phyloP scores from a whole-genome alignment of 2,113 vertebrate species.

The Rhea pennata region DNA sequence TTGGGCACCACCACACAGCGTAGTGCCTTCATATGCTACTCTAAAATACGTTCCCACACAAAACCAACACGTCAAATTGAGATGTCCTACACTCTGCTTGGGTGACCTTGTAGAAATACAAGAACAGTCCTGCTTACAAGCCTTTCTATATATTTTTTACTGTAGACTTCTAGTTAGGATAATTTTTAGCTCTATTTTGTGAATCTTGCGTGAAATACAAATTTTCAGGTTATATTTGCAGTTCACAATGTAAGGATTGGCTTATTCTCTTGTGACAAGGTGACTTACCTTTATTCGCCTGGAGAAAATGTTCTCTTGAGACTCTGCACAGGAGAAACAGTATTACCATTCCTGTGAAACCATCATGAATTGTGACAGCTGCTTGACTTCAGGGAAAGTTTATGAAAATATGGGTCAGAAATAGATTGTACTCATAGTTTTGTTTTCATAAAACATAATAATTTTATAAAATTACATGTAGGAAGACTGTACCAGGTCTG shows the following conservation, averaged over 20 bases:
- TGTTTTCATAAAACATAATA: neutral
- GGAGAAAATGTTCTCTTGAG: neutral
- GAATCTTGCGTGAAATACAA: neutral
- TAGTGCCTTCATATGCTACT: neutral
- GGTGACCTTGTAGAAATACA: neutral
- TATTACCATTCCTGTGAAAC: neutral
- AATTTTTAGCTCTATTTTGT: fast-evolving
- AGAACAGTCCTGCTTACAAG: neutral
- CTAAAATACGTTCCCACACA: neutral
- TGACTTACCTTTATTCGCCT: neutral
- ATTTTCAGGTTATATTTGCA: neutral
- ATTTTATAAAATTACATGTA: neutral
- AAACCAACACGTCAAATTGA: neutral
- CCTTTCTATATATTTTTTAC: neutral
- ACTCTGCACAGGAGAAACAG: neutral
- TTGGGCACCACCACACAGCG: too few species aligned
- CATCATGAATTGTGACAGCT: neutral
- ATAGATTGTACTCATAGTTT: neutral
- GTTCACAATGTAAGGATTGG: neutral
- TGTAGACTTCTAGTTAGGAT: neutral
- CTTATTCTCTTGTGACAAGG: neutral
- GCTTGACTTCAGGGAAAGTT: neutral
- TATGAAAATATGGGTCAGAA: neutral
- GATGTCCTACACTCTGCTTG: fast-evolving
- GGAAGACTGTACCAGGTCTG: neutral